Base-by-base conservation (phyloP, 92 coral and sea anemone genomes). In the Actinostola sp. region DNA sequence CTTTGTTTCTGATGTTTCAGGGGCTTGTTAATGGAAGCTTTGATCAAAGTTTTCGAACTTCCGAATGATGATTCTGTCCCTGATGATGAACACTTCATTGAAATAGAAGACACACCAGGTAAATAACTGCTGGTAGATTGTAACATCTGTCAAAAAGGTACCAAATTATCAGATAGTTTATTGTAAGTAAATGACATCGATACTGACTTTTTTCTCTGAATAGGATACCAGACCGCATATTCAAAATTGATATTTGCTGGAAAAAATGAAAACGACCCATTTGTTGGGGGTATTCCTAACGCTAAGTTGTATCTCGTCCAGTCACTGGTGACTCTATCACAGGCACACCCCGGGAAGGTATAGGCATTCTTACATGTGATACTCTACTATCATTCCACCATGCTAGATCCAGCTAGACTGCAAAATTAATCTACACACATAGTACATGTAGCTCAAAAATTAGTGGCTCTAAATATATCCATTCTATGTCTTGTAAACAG, bases 101-200 rank as follows among this genome's bases (percentile, higher is more conserved):
- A 93, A 73, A 88, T 93, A 36, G 98, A 93, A 61, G 98, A 93
- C 70, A 93, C 98, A 6, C 98, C 98, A 85, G 98, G 98, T 91
- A 69, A 15, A 36, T 16, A 20, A 36, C 6, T 36, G 20, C 49
- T 8, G 16, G 11, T 11, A 12, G 5, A 65, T 23, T 41, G 16
- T 21, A 15, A 11, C 24, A 27, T 61, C 2, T n/a, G 2, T 11
- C 6, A 60, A 17, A 60, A 60, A 25, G 19, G 17, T 20, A n/a
- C n/a, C n/a, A n/a, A n/a, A n/a, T n/a, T n/a, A n/a, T n/a, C n/a
- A n/a, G n/a, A n/a, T n/a, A n/a, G n/a, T n/a, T n/a, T n/a, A n/a
- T n/a, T n/a, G n/a, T n/a, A n/a, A 14, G 2, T 17, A 32, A 3
- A 60, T 31, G 32, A 28, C 12, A 1, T 61, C 42, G 17, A 15